These are phyloP conservation scores for Sturnus vulgaris DNA, from an alignment of 2,113 vertebrate species.

Conservation along the genomic window DNA sequence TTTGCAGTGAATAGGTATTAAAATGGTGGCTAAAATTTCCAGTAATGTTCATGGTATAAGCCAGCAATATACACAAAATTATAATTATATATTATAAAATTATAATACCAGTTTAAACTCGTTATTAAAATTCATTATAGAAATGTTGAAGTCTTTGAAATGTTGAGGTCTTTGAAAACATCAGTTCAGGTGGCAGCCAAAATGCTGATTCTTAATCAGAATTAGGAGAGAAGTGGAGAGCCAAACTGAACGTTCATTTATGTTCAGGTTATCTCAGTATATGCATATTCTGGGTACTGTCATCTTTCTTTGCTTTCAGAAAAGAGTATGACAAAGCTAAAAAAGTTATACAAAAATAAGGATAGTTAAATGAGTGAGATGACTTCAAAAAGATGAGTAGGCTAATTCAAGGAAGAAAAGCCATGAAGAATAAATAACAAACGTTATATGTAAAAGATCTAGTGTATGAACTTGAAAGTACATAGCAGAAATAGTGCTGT, in stretches of 20 bases:
- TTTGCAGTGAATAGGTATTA: background rate
- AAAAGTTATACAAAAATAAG: background rate
- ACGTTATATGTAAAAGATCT: background rate
- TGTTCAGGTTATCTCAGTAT: background rate
- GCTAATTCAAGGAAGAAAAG: background rate
- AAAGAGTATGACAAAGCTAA: background rate
- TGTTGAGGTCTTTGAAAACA: background rate
- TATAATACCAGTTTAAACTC: background rate
- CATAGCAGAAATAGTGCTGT: background rate
- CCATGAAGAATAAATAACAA: background rate
- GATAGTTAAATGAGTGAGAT: background rate
- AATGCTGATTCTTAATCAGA: background rate
- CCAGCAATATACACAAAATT: background rate
- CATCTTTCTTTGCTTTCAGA: background rate
- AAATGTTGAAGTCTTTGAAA: background rate
- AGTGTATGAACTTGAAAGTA: background rate
- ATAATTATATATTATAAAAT: background rate
- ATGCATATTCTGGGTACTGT: background rate
- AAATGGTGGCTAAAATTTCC: background rate
- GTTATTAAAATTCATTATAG: background rate
- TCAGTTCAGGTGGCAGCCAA: background rate
- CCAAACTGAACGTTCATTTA: background rate
- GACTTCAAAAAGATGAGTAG: background rate
- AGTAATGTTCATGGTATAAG: background rate
- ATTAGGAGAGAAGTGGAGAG: background rate